Evolutionary conservation across 2,888 invertebrate genomes (phyloP).

Genomic region (Dichetophora obliterata): DNA sequence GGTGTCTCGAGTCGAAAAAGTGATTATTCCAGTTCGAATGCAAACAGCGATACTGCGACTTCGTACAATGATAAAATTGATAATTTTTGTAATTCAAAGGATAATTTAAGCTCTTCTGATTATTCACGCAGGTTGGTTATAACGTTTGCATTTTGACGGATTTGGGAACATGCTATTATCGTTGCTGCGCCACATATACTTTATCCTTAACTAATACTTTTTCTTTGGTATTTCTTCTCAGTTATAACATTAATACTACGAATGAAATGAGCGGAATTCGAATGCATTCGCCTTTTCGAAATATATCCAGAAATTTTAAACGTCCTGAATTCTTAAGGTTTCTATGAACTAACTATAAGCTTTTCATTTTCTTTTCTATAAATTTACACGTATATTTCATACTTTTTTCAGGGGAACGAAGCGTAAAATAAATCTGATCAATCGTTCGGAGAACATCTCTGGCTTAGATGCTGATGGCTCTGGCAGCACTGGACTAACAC

Average conservation of each 20-base stretch:
- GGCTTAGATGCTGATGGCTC: conserved; percentile 69
- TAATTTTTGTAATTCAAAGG: conserved; percentile 64
- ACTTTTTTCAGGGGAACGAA: conserved; percentile 73
- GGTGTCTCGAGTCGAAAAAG: conserved; percentile 73
- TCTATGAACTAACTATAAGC: conserved; percentile 18
- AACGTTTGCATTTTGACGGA: not conserved
- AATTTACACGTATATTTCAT: not conserved
- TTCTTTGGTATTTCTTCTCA: conserved; percentile 40
- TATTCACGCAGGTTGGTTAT: conserved; percentile 70
- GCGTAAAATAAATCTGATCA: conserved; percentile 73
- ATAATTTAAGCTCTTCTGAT: conserved; percentile 67
- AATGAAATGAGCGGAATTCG: conserved; percentile 66
- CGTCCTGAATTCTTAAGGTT: conserved; percentile 67
- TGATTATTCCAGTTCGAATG: conserved; percentile 70
- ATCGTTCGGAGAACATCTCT: conserved; percentile 63
- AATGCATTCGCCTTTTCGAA: conserved; percentile 67
- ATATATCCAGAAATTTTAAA: conserved; percentile 66
- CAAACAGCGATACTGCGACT: conserved; percentile 71
- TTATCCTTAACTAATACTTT: conserved; percentile 33
- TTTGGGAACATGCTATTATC: not conserved
- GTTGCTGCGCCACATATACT: not conserved
- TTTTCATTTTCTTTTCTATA: not conserved
- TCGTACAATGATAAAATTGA: conserved; percentile 70
- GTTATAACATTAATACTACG: conserved; percentile 64
- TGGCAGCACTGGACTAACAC: conserved; percentile 78